These are phyloP conservation scores for Tanytarsus gracilentus DNA, from an alignment of 2,888 invertebrate species.

Conservation along the genomic window DNA sequence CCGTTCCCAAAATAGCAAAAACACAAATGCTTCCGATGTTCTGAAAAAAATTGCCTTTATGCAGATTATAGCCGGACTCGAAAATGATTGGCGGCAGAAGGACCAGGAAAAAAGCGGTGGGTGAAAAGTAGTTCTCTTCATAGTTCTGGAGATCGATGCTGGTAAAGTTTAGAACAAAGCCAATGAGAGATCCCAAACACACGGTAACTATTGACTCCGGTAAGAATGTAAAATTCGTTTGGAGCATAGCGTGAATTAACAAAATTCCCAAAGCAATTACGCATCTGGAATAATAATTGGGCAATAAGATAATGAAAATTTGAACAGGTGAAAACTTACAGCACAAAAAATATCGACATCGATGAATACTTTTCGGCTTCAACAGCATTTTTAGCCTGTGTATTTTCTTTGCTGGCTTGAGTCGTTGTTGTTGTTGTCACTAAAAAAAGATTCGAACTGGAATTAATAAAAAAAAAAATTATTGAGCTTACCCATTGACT, in stretches of 20 bases:
- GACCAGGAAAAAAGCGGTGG: slow-evolving; percentile 95
- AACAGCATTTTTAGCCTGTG: slow-evolving; percentile 70
- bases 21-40: slow-evolving; percentile 98
- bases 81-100: slow-evolving; percentile 97
- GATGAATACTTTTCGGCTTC: slow-evolving; percentile 96
- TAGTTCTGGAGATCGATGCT: slow-evolving; percentile 80
- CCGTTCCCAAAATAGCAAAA: slow-evolving; percentile 95
- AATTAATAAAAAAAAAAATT: too few species aligned
- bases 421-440: slow-evolving; percentile 48
- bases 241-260: slow-evolving; percentile 87
- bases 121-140: slow-evolving; percentile 94
- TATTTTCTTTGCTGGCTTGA: slow-evolving; percentile 46
- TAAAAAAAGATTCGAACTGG: background rate
- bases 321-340: too few species aligned
- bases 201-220: slow-evolving; percentile 98
- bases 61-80: slow-evolving; percentile 97
- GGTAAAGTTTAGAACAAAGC: slow-evolving; percentile 80
- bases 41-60: slow-evolving; percentile 93
- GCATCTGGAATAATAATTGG: too few species aligned
- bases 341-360: slow-evolving; percentile 95
- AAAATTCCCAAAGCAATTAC: slow-evolving; percentile 90
- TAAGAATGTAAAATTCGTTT: slow-evolving; percentile 91
- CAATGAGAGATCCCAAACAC: slow-evolving; percentile 86
- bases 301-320: too few species aligned
- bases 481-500: background rate